These are phyloP conservation scores for Geotrypetes seraphini DNA, from an alignment of 2,797 vertebrate species.

Conservation along the genomic window DNA sequence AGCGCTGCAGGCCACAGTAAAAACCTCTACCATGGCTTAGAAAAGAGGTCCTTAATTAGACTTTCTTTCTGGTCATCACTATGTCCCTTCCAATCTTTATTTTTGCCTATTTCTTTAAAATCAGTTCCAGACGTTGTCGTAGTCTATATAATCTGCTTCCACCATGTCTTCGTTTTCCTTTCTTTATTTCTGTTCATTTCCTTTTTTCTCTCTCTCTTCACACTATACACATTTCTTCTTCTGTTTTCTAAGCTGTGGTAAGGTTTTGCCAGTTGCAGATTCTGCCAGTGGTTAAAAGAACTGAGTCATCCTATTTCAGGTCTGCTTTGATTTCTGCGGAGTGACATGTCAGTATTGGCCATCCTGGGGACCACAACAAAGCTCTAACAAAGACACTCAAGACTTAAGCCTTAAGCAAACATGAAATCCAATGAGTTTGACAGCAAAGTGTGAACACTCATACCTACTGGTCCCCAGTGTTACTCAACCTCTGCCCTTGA, in stretches of 20 bases:
- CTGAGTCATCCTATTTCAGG: slow-evolving; percentile 45
- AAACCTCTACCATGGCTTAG: too few relatives aligned
- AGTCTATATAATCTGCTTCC: slow-evolving; percentile 15
- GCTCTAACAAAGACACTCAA: slow-evolving; percentile 34
- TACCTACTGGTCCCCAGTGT: slow-evolving; percentile 19
- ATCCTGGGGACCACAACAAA: slow-evolving; percentile 64
- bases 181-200: slow-evolving; percentile 32
- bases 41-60: too few relatives aligned
- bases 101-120: too few relatives aligned
- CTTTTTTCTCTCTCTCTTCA: slow-evolving; percentile 46
- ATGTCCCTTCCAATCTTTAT: too few relatives aligned
- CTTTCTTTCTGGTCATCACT: too few relatives aligned
- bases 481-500: too few relatives aligned
- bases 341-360: slow-evolving; percentile 44
- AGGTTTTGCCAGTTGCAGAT: slow-evolving; percentile 38
- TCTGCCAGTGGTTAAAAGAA: slow-evolving; percentile 46
- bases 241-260: slow-evolving; percentile 48
- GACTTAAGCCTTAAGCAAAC: slow-evolving; percentile 37
- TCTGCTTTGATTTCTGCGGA: slow-evolving; percentile 31
- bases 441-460: slow-evolving; percentile 23
- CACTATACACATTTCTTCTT: slow-evolving; percentile 60
- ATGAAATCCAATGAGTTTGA: slow-evolving; percentile 39
- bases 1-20: too few relatives aligned
- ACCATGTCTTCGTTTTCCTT: slow-evolving; percentile 37
- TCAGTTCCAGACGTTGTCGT: slow-evolving; percentile 17